Evolutionary conservation across 2,797 vertebrate genomes (phyloP).

Genomic region (Macropodus opercularis): DNA sequence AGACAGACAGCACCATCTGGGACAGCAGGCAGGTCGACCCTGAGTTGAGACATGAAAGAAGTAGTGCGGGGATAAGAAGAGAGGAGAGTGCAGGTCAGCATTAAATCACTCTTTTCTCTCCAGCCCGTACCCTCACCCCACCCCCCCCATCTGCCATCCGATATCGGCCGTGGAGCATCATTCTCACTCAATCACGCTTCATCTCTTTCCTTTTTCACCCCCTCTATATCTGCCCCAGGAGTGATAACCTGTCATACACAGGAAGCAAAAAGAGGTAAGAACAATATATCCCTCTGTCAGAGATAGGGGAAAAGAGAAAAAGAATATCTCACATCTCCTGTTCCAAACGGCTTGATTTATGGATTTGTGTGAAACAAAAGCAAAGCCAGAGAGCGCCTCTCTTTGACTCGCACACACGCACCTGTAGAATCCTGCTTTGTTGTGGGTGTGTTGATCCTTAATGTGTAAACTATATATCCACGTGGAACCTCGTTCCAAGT

Average conservation of each 20-base stretch:
- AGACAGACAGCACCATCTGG: conserved; percentile 92
- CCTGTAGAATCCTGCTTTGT: conserved; percentile 40
- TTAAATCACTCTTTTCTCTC: conserved; percentile 80
- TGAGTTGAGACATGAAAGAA: conserved; percentile 81
- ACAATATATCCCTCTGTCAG: conserved; percentile 69
- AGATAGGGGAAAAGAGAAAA: conserved; percentile 64
- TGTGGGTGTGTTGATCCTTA: no score
- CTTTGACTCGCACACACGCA: conserved; percentile 12
- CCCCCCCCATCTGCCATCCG: conserved; percentile 64
- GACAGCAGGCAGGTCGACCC: conserved; percentile 78
- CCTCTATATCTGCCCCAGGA: conserved; percentile 58
- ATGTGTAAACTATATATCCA: no score
- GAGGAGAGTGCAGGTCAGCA: conserved; percentile 62
- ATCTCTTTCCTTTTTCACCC: conserved; percentile 40
- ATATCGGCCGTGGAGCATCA: conserved; percentile 73
- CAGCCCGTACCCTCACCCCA: conserved; percentile 38
- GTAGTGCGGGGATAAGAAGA: conserved; percentile 62
- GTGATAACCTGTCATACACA: conserved; percentile 80
- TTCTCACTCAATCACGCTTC: conserved; percentile 60
- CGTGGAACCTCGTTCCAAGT: not conserved
- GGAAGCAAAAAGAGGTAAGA: conserved; percentile 72
- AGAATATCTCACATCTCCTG: conserved; percentile 78
- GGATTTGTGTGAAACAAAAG: conserved; percentile 54
- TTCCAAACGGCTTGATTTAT: conserved; percentile 74
- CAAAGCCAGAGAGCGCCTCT: conserved; percentile 16